Base-by-base conservation (phyloP, 2,113 vertebrate species). In the Malaclemys terrapin region DNA sequence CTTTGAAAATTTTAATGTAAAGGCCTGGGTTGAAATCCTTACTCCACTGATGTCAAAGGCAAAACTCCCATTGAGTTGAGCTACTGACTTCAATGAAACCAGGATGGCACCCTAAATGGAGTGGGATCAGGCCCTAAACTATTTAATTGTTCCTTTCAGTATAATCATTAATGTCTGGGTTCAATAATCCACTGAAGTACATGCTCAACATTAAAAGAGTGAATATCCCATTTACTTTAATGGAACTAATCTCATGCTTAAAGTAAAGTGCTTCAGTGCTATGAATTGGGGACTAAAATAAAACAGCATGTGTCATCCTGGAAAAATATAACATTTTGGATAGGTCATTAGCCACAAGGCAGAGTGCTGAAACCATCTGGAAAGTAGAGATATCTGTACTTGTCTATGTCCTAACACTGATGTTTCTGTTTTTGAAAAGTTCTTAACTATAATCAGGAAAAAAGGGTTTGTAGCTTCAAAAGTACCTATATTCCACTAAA, bases 1-100 rank as follows among this genome's bases (percentile, higher is more conserved):
- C 50, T 94, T 91, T 90, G 84, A 80, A 89, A 91, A 91, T 84
- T 22, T 88, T 14, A 62, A 10, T 53, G 49, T 62, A 88, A 92
- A 96, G 38, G 29, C 75, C 54, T 79, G 81, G 25, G 53, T 69
- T 89, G 82, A 89, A 47, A 38, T 93, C 91, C 52, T 47, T 83
- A n/a, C n/a, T 89, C 47, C 56, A 20, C 65, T 92, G 52, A 87
- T 86, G 31, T 62, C 75, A 80, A 85, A 84, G 76, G 50, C 13
- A 87, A 85, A 79, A 93, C 75, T 27, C 56, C 47, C 42, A 8
- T 6, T 65, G 62, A 69, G 62, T 69, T 69, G 35, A 69, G 62
- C 62, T 69, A 17, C 35, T 69, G 80, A 50, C 42, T 84, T 93
- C 38, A 50, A 17, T 5, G 10, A n/a, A 27, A 65, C 47, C n/a